Evolutionary conservation across 1,140 invertebrate species (phyloP).

Genomic region (Brachionus asplanchnoidis): DNA sequence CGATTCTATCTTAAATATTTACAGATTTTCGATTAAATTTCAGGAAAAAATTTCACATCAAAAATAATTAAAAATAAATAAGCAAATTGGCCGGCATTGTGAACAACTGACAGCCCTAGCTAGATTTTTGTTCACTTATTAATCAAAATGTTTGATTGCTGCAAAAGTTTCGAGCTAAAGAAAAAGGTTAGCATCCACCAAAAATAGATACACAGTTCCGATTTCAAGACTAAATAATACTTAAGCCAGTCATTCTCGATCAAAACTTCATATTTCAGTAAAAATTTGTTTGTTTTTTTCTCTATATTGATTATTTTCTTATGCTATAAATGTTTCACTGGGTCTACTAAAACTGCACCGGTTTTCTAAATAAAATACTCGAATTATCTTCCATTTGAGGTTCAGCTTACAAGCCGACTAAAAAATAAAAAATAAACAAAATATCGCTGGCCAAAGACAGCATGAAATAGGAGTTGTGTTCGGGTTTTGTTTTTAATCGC

Average conservation of each 20-base stretch:
- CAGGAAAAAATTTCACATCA: constrained; percentile 6
- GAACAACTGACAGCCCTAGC: neutral
- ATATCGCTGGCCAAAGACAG: neutral
- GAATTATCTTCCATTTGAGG: neutral
- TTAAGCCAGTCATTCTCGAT: neutral
- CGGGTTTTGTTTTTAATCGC: neutral
- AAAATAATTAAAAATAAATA: constrained; percentile 34
- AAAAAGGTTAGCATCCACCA: neutral
- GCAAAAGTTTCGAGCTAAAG: neutral
- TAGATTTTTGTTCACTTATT: neutral
- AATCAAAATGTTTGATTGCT: neutral
- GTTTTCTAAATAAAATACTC: neutral
- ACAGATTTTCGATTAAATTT: constrained; percentile 17
- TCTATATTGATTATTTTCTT: constrained; percentile 20
- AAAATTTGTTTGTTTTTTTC: neutral
- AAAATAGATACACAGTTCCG: neutral
- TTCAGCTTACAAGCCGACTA: neutral
- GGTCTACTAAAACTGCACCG: neutral
- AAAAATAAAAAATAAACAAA: constrained; percentile 18
- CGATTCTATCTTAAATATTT: constrained; percentile 9
- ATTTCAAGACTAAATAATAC: neutral
- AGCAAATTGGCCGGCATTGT: neutral
- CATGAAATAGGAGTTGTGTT: neutral
- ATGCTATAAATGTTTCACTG: constrained; percentile 1
- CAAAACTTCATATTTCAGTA: neutral